Percentiles rank a stretch among this genome's conserved stretches.
Conservation (phyloP, 2,888 invertebrate species). For the Scaptodrosophila latifasciaeformis region DNA sequence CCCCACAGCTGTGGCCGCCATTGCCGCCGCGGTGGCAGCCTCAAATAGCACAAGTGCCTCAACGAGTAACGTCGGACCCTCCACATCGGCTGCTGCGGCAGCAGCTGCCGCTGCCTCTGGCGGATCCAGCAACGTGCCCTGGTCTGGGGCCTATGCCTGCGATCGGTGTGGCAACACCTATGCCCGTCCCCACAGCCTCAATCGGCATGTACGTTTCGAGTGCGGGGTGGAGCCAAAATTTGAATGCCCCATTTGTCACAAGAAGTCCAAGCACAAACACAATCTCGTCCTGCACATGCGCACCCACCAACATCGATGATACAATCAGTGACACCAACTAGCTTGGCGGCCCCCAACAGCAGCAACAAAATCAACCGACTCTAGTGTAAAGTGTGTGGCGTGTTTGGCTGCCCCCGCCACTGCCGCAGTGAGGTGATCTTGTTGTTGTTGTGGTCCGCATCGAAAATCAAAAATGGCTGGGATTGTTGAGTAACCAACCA, state of each 20-base stretch:
- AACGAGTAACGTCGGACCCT: slow-evolving; percentile 44
- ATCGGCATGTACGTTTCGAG: slow-evolving; percentile 79
- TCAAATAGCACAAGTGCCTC: slow-evolving; percentile 46
- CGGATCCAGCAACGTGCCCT: slow-evolving; percentile 28
- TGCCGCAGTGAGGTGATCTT: slow-evolving; percentile 28
- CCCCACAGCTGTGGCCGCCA: slow-evolving; percentile 36
- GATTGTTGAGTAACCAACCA: too few species aligned
- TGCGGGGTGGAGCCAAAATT: slow-evolving; percentile 80
- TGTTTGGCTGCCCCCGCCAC: too few species aligned
- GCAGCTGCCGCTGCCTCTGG: slow-evolving; percentile 23
- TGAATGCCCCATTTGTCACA: slow-evolving; percentile 79
- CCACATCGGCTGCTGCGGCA: slow-evolving; percentile 53
- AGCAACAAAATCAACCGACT: slow-evolving; percentile 56
- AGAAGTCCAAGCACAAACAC: slow-evolving; percentile 77
- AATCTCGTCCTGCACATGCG: slow-evolving; percentile 76
- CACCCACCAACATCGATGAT: slow-evolving; percentile 76
- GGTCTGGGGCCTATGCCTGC: slow-evolving; percentile 75
- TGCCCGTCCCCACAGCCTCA: slow-evolving; percentile 77
- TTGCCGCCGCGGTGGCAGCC: slow-evolving; percentile 36
- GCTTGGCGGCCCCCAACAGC: slow-evolving; percentile 11
- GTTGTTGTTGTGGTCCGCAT: slow-evolving; percentile 25
- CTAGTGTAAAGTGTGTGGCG: too few species aligned
- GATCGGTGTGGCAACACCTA: slow-evolving; percentile 78
- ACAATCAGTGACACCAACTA: slow-evolving; percentile 62
- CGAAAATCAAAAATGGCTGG: too few species aligned